Evolutionary conservation across 53 echinoderm and acorn worm species (phyloP), one percentile per base, ranked within the genome.

Genomic region (Astropecten irregularis): DNA sequence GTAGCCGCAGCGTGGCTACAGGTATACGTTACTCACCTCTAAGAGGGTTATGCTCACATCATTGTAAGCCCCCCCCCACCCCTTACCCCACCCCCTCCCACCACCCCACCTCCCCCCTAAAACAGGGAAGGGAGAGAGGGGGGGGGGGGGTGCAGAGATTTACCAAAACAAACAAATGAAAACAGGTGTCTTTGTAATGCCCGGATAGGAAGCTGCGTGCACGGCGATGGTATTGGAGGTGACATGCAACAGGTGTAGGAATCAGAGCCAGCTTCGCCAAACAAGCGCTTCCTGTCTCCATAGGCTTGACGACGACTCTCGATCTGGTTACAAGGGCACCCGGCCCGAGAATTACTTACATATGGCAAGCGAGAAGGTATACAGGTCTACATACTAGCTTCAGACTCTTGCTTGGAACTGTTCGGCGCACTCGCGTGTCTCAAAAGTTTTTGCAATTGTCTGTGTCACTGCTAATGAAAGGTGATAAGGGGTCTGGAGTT

Each of bases 201-300:
- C 71, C 14, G 2, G 71, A 76, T 36, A 76, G 76, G 76, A 76
- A 57, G 28, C 58, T 14, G 32, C 15, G 40, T 20, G 23, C 9
- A 27, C 16, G 33, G 42, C 37, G 76, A 76, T 76, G 76, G 40
- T 58, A 76, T 57, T 57, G 40, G 42, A 38, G 40, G 37, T 76
- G 58, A 76, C 58, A 76, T 39, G 55, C 16, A 57, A 76, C 76
- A 76, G 76, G 57, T 76, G 76, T 76, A 1, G 35, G 30, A 56
- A 40, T 55, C 76, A 57, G 27, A 38, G 57, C 26, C 27, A 39
- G 57, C 76, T 57, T 37, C 55, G 40, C 58, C 76, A 76, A 76
- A 76, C 76, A 39, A 56, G 26, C 56, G 40, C 76, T 76, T 76
- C 76, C 76, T 76, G 76, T 76, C 76, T 39, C 76, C 27, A 15